Percentiles rank a stretch among this genome's conserved stretches.
Evolutionary conservation across 2,888 invertebrate genomes (phyloP).

Genomic region (Tachina grossa): DNA sequence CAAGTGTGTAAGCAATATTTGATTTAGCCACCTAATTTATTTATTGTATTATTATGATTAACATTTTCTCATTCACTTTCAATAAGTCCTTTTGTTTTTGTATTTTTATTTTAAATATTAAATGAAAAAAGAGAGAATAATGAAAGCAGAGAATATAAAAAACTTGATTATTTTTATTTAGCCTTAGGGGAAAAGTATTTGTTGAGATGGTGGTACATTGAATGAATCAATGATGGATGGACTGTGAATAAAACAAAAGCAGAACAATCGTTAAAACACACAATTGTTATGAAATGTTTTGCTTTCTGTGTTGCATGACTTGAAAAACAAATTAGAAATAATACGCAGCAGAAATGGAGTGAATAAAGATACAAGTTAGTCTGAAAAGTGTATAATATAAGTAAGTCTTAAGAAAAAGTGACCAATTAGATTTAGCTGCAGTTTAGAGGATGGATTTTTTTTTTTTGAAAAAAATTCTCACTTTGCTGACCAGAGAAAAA

Average conservation of each 20-base stretch:
- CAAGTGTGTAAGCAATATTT: constrained; percentile 39
- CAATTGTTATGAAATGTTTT: constrained; percentile 73
- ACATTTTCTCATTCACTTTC: not conserved
- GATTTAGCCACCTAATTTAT: constrained; percentile 54
- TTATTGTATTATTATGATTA: constrained; percentile 22
- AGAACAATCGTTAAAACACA: constrained; percentile 72
- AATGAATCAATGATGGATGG: constrained; percentile 71
- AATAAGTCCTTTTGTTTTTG: constrained; percentile 30
- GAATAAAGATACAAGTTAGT: not conserved
- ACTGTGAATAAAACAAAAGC: constrained; percentile 47
- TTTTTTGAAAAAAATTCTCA: not conserved
- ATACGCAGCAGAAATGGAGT: not conserved
- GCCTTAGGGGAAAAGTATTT: constrained; percentile 80
- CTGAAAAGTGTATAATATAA: not conserved
- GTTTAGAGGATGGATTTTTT: not conserved
- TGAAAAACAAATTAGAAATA: constrained; percentile 27
- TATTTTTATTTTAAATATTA: constrained; percentile 31
- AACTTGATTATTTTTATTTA: constrained; percentile 65
- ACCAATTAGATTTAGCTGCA: not conserved
- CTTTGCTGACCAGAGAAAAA: too few species aligned
- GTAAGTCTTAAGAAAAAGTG: not conserved
- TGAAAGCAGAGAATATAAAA: constrained; percentile 22
- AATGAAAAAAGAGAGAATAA: not conserved
- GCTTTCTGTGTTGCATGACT: constrained; percentile 21
- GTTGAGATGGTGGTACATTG: constrained; percentile 80